phyloP scores from a whole-genome alignment of 2,888 invertebrate genomes.

The Ormyrus rosae region DNA sequence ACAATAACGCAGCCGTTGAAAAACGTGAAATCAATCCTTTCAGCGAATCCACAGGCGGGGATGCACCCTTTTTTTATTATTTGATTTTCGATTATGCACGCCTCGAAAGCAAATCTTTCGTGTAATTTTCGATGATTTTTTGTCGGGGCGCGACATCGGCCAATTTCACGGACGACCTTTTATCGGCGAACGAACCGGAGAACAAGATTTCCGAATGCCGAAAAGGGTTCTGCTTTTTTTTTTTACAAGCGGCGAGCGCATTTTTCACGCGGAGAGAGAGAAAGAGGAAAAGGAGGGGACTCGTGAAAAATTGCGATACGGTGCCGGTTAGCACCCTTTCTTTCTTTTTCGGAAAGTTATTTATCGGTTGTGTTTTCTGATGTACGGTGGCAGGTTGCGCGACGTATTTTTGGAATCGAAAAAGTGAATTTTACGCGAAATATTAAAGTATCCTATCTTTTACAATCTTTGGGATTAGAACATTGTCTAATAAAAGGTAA shows the following conservation, averaged over 20 bases:
- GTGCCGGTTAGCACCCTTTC: conserved; percentile 9
- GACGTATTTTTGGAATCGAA: no score
- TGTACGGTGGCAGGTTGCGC: no score
- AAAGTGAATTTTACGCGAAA: no score
- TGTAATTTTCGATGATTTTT: conserved; percentile 73
- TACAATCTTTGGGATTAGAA: no score
- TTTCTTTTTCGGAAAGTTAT: conserved; percentile 15
- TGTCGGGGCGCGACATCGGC: conserved; percentile 31
- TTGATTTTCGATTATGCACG: conserved; percentile 74
- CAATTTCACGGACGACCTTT: conserved; percentile 59
- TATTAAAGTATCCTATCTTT: no score
- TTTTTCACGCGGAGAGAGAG: conserved; percentile 60
- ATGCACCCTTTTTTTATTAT: conserved; percentile 68
- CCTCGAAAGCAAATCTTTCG: conserved; percentile 72
- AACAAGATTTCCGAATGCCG: conserved; percentile 3
- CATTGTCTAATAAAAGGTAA: no score
- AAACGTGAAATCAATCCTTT: conserved; percentile 62
- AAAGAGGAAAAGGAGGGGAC: conserved; percentile 1
- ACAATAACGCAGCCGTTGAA: not conserved
- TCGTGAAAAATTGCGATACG: conserved; percentile 51
- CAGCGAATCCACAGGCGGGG: conserved; percentile 42
- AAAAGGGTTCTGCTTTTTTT: conserved; percentile 44
- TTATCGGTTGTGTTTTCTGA: not conserved
- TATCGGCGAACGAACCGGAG: conserved; percentile 55
- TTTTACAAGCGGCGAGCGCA: conserved; percentile 49